These are phyloP conservation scores for Pteria penguin DNA, from an alignment of 2,888 invertebrate genomes.

Conservation along the genomic window DNA sequence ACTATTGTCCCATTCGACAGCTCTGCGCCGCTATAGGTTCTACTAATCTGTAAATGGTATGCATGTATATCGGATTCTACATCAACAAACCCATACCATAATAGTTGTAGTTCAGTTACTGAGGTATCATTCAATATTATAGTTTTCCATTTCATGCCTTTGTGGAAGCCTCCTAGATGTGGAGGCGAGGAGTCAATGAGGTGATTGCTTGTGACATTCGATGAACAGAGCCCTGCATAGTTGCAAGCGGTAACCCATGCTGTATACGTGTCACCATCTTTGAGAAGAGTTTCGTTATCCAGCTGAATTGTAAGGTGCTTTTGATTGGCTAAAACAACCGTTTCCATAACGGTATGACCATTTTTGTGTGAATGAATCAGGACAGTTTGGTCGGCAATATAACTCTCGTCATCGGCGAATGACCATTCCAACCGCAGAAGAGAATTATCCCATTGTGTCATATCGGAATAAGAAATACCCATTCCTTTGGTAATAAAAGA, in stretches of 20 bases:
- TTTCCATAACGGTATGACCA: conserved; percentile 28
- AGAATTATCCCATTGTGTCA: conserved; percentile 42
- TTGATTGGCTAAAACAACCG: conserved; percentile 22
- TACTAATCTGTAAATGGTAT: conserved; percentile 40
- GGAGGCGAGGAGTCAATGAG: conserved; percentile 50
- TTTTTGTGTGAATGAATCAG: conserved; percentile 28
- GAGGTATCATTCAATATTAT: neutral
- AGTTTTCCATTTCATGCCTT: conserved; percentile 33
- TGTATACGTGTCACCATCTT: conserved; percentile 40
- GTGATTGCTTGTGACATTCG: conserved; percentile 22
- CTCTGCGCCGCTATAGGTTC: conserved; percentile 24
- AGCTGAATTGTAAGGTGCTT: conserved; percentile 21
- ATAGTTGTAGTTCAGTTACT: conserved; percentile 23
- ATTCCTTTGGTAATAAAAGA: conserved; percentile 12
- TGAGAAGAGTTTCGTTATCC: conserved; percentile 19
- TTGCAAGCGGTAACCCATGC: conserved; percentile 47
- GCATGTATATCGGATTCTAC: conserved; percentile 41
- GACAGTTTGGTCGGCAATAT: conserved; percentile 43
- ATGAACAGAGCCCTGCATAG: conserved; percentile 47
- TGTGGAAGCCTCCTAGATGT: conserved; percentile 39
- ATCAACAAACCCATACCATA: conserved; percentile 55
- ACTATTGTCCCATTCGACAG: conserved; percentile 2
- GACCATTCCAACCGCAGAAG: conserved; percentile 42
- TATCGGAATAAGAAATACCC: neutral
- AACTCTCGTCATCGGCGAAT: conserved; percentile 49